These are phyloP conservation scores for Carcina quercana DNA, from an alignment of 2,888 invertebrate genomes.

Conservation along the genomic window DNA sequence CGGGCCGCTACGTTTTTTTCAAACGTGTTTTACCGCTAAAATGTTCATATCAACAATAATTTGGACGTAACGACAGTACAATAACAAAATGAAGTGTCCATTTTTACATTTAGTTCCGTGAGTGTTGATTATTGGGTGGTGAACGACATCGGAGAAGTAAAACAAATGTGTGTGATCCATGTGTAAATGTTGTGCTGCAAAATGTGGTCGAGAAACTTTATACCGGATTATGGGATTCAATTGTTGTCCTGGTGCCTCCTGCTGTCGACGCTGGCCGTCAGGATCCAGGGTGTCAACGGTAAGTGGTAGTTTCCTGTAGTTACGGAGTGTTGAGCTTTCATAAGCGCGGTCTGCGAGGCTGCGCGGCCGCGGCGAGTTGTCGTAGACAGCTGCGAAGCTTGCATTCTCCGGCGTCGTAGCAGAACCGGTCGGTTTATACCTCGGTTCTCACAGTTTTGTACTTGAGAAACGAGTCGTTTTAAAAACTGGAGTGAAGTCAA, in stretches of 20 bases:
- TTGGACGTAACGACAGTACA: slow-evolving; percentile 60
- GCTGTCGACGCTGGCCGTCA: slow-evolving; percentile 58
- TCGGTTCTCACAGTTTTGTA: slow-evolving; percentile 66
- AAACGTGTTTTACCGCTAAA: slow-evolving; percentile 71
- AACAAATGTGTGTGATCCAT: slow-evolving; percentile 74
- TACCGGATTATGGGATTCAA: slow-evolving; percentile 80
- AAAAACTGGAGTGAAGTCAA: slow-evolving; percentile 71
- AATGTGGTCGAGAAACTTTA: slow-evolving; percentile 81
- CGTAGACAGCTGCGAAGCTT: slow-evolving; percentile 37
- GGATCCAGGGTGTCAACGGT: slow-evolving; percentile 75
- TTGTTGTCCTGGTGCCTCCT: slow-evolving; percentile 62
- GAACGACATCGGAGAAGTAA: slow-evolving; percentile 64
- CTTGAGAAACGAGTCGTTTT: slow-evolving; percentile 69
- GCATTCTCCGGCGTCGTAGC: slow-evolving; percentile 27
- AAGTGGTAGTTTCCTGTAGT: slow-evolving; percentile 40
- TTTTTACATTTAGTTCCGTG: slow-evolving; percentile 72
- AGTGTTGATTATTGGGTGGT: slow-evolving; percentile 62
- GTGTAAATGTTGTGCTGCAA: slow-evolving; percentile 76
- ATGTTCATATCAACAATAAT: slow-evolving; percentile 54
- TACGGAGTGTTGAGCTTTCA: slow-evolving; percentile 56
- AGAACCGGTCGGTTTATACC: slow-evolving; percentile 47
- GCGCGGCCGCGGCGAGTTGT: slow-evolving; percentile 43
- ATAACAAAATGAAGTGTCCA: slow-evolving; percentile 73
- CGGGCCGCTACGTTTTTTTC: slow-evolving; percentile 50
- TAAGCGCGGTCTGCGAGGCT: slow-evolving; percentile 52